Conservation (phyloP, 92 coral and sea anemone genomes). For the Actinernus sp. region DNA sequence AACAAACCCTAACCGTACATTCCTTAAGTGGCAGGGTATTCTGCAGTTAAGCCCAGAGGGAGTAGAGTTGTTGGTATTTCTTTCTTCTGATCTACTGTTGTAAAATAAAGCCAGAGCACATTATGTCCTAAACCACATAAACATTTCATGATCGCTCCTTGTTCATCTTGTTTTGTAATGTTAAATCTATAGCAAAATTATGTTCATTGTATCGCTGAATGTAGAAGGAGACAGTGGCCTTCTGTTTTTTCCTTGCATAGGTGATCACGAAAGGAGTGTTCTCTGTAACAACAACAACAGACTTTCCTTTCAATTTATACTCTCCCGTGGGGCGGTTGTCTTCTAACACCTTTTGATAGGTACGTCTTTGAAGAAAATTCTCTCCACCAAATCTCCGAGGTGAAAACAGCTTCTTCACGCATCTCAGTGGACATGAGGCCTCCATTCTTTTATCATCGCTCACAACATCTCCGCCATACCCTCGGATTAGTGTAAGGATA, state of each 20-base stretch:
- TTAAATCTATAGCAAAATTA: not conserved
- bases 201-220: conserved; percentile 3
- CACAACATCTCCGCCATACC: conserved; percentile 43
- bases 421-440: conserved; percentile 1
- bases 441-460: not conserved
- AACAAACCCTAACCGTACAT: too few relatives aligned
- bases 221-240: not conserved
- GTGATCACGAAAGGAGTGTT: not conserved
- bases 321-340: too few relatives aligned
- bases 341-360: conserved; percentile 52
- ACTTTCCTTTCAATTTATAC: too few relatives aligned
- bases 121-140: too few relatives aligned
- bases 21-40: too few relatives aligned
- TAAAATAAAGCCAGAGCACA: too few relatives aligned
- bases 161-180: too few relatives aligned
- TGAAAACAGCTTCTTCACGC: conserved; percentile 30
- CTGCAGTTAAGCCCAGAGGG: too few relatives aligned
- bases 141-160: too few relatives aligned
- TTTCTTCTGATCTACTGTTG: too few relatives aligned
- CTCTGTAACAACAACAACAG: not conserved
- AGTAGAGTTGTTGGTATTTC: too few relatives aligned
- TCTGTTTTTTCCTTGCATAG: not conserved
- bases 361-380: conserved; percentile 41
- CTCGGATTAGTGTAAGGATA: conserved; percentile 35
- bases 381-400: conserved; percentile 53